Conservation (phyloP, 2,888 invertebrate species). For the Sphinx pinastri region DNA sequence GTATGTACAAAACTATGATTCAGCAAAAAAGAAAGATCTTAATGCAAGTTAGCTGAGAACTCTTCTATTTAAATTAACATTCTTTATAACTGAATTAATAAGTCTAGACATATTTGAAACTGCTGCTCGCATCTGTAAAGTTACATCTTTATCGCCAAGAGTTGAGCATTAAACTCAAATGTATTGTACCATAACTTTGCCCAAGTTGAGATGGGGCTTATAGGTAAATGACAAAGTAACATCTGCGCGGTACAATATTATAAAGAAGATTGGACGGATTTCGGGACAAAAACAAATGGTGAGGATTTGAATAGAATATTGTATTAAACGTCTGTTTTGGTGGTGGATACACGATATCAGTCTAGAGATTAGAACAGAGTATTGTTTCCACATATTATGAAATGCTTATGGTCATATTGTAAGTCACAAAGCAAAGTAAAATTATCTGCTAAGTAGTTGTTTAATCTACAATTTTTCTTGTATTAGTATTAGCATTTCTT, state of each 20-base stretch:
- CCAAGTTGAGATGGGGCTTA: conserved; percentile 43
- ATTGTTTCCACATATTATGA: too few species aligned
- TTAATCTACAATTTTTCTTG: too few species aligned
- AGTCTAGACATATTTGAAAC: conserved; percentile 50
- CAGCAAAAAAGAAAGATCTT: too few species aligned
- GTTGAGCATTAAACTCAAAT: conserved; percentile 39
- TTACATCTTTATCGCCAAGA: conserved; percentile 33
- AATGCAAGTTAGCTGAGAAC: not conserved
- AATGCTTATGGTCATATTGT: too few species aligned
- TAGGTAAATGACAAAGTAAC: conserved; percentile 46
- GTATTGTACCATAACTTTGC: conserved; percentile 45
- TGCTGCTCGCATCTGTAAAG: conserved; percentile 37
- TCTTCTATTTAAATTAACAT: not conserved
- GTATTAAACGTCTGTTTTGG: conserved; percentile 1
- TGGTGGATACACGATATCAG: too few species aligned
- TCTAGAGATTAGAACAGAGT: too few species aligned
- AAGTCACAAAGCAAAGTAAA: too few species aligned
- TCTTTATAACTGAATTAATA: conserved; percentile 28
- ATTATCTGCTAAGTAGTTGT: too few species aligned
- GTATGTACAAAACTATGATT: too few species aligned
- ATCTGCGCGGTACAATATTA: conserved; percentile 49
- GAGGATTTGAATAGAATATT: conserved; percentile 25
- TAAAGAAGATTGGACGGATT: conserved; percentile 39
- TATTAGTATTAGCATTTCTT: too few species aligned
- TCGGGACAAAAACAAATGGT: conserved; percentile 38